phyloP scores from a whole-genome alignment of 2,888 invertebrate genomes.

The Gari tellinella region DNA sequence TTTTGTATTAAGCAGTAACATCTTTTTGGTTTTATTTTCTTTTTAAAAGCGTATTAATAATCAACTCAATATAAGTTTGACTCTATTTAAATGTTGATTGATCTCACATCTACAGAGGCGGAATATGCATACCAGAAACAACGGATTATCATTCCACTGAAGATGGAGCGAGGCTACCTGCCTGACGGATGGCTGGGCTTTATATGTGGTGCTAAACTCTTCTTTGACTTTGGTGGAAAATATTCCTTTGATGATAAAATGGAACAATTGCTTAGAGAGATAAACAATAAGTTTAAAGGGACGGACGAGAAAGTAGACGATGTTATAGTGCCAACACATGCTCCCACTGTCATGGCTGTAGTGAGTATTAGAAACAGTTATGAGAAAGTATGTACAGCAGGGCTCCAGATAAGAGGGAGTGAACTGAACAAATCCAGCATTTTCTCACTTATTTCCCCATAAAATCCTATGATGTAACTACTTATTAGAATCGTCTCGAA shows the following conservation, averaged over 20 bases:
- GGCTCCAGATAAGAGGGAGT: no score
- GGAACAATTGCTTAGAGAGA: constrained; percentile 42
- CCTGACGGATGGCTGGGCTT: constrained; percentile 71
- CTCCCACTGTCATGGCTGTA: not conserved
- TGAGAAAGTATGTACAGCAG: no score
- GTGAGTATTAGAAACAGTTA: no score
- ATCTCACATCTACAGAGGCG: constrained; percentile 65
- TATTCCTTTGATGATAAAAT: constrained; percentile 59
- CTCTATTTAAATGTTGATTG: no score
- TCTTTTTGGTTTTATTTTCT: no score
- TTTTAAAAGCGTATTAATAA: no score
- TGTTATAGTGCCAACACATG: not conserved
- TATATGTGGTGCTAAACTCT: constrained; percentile 63
- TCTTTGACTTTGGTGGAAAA: constrained; percentile 64
- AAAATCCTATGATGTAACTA: no score
- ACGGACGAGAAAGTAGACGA: not conserved
- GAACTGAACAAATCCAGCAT: no score
- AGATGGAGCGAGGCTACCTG: constrained; percentile 59
- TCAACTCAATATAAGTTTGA: no score
- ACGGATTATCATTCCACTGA: constrained; percentile 61
- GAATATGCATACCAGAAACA: constrained; percentile 62
- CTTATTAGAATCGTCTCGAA: no score
- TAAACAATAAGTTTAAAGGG: not conserved
- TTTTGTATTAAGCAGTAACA: no score
- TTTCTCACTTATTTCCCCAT: no score